Evolutionary conservation across 2,888 invertebrate genomes (phyloP), one percentile per base, ranked within the genome.

Genomic region (Myathropa florea): DNA sequence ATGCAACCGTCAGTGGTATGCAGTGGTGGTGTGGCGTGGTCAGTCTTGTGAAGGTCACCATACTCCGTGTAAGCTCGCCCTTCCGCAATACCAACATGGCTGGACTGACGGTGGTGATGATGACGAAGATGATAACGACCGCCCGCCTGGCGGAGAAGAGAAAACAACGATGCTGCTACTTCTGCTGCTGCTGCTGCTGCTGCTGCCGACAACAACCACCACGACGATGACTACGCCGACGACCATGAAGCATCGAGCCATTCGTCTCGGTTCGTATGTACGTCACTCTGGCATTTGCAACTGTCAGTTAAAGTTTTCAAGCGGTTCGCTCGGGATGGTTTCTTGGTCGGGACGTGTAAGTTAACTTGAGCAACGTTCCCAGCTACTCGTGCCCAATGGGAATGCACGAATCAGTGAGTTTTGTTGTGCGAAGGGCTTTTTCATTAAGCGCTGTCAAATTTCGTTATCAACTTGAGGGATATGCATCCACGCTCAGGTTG

Each of bases 11-110:
- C 76, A 67, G 76, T 53, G 70, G 73, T 46, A 46, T 46, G 46
- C 46, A 46, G 46, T 60, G 57, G 61, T 36, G 26, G 73, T 72
- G 73, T 30, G 30, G 30, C 10, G 73, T 84, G 83, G 83, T 84
- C 75, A 71, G 70, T 84, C 70, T 70, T 76, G 39, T 65, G 75
- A 84, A 84, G 83, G 79, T 84, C 83, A 79, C 63, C 83, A 83
- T 70, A 67, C 83, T 79, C 67, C 39, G 26, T 46, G 39, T 9
- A 28, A 78, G 70, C 59, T 61, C 39, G 72, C 68, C 68, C 67
- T 73, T 83, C 39, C 68, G 26, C 61, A 75, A 33, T 61, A 23
- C 53, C 53, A 60, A 72, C 59, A 39, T 72, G 18, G 7, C 46
- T 33, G 33, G 6, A 33, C 33, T 46, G n/a, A 23, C 39, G 55